These are phyloP conservation scores for Dendrocincla tyrannina DNA, from an alignment of 2,797 vertebrate species.

Conservation along the genomic window DNA sequence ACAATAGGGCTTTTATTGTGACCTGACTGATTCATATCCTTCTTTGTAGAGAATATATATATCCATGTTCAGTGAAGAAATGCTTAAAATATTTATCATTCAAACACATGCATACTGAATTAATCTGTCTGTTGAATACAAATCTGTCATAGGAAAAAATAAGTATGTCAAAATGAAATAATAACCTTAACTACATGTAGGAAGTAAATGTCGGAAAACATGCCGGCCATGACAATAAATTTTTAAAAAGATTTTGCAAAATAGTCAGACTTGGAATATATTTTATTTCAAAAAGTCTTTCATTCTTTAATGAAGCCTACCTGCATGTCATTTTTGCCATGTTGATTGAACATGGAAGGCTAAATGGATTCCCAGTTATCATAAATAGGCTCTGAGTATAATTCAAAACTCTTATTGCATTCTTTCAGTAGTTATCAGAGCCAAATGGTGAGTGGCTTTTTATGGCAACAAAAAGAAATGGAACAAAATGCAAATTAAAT, in stretches of 20 bases:
- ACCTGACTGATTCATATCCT: neutral
- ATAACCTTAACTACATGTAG: neutral
- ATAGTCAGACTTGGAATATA: neutral
- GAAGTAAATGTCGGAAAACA: neutral
- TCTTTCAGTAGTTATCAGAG: constrained; percentile 40
- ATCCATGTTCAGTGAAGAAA: neutral
- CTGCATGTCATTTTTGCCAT: neutral
- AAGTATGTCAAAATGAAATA: neutral
- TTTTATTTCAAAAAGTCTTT: neutral
- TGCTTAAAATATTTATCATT: neutral
- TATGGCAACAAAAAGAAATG: neutral
- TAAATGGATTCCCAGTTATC: constrained; percentile 3
- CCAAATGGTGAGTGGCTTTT: constrained; percentile 12
- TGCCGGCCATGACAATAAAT: neutral
- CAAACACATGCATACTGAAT: neutral
- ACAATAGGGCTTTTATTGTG: neutral
- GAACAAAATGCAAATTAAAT: neutral
- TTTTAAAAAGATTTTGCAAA: neutral
- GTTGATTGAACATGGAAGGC: neutral
- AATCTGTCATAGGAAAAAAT: neutral
- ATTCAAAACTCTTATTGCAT: neutral
- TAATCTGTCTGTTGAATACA: neutral
- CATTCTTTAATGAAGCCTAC: neutral
- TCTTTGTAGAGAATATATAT: neutral
- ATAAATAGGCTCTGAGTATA: neutral